These are phyloP conservation scores for Oncopeltus fasciatus DNA, from an alignment of 1,140 invertebrate species.

Conservation along the genomic window DNA sequence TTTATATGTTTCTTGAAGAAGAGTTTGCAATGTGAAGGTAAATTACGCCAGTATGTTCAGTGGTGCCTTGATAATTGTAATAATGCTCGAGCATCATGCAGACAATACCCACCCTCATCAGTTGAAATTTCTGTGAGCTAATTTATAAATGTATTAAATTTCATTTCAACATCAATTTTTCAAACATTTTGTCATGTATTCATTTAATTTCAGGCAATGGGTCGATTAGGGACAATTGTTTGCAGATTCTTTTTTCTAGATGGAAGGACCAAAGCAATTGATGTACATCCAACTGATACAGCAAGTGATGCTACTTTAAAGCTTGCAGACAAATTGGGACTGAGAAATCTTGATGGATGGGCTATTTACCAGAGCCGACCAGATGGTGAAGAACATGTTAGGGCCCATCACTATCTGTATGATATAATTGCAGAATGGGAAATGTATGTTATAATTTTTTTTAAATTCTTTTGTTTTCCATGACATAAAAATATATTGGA, in stretches of 20 bases:
- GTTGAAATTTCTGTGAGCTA: constrained; percentile 76
- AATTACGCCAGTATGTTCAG: constrained; percentile 71
- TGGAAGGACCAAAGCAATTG: constrained; percentile 86
- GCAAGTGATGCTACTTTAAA: constrained; percentile 77
- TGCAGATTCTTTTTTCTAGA: constrained; percentile 92
- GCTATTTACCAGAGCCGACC: constrained; percentile 77
- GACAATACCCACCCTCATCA: constrained; percentile 75
- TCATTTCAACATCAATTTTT: not conserved
- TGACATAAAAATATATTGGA: too few species aligned
- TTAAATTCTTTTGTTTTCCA: too few species aligned
- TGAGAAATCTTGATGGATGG: constrained; percentile 78
- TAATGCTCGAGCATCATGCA: constrained; percentile 62
- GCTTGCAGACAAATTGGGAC: constrained; percentile 74
- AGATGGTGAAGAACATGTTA: constrained; percentile 80
- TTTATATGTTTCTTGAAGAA: constrained; percentile 65
- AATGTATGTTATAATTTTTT: constrained; percentile 39
- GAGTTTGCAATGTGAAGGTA: constrained; percentile 51
- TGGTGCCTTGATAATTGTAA: constrained; percentile 89
- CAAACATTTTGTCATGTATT: not conserved
- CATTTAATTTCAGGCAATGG: constrained; percentile 60
- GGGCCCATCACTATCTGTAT: constrained; percentile 82
- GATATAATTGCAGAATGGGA: constrained; percentile 91
- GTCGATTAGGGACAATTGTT: constrained; percentile 77
- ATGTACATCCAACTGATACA: constrained; percentile 87
- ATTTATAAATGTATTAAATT: constrained; percentile 1